Evolutionary conservation across 2,113 vertebrate genomes (phyloP), one percentile per base, ranked within the genome.

Genomic region (Psilopsiagon aurifrons): DNA sequence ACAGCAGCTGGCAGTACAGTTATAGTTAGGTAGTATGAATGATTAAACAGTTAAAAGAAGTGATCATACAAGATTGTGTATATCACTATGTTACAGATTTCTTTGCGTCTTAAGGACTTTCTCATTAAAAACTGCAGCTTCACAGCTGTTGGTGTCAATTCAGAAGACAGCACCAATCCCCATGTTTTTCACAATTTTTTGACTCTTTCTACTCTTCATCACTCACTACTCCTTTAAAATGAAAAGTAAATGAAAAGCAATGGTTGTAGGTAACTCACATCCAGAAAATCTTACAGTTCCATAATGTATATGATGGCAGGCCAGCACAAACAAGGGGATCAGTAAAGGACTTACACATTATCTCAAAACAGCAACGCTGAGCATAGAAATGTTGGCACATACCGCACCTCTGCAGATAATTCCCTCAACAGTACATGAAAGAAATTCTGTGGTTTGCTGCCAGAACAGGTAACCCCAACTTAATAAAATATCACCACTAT

Each of bases 1-100:
- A 95, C 86, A 90, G 79, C 77, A 97, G 84, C 88, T 95, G 94
- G 88, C 83, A 96, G 85, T 74, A 88, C 33, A 63, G 88, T 94
- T 93, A 77, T 69, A 88, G 90, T 95, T 92, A 92, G 70, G 91
- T 86, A 91, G 73, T 39, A 88, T 90, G 84, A 96, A 95, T 74
- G 78, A 96, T 96, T 83, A 95, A 94, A 74, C 54, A 89, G 63
- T 83, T 94, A 95, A 90, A 95, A 89, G 87, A 49, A 85, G 43
- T 22, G 41, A 94, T 91, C 80, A 59, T 44, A 81, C 27, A 76
- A 78, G 59, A 70, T 1, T 83, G 35, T 1, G 0, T 47, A 17
- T 80, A 89, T 81, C 55, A 67, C 57, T 44, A 29, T 13, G 81
- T 54, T 91, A 79, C 86, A 87, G 39, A 87, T 69, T 59, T 85